phyloP scores from a whole-genome alignment of 2,113 vertebrate genomes.

The Nesoenas mayeri region DNA sequence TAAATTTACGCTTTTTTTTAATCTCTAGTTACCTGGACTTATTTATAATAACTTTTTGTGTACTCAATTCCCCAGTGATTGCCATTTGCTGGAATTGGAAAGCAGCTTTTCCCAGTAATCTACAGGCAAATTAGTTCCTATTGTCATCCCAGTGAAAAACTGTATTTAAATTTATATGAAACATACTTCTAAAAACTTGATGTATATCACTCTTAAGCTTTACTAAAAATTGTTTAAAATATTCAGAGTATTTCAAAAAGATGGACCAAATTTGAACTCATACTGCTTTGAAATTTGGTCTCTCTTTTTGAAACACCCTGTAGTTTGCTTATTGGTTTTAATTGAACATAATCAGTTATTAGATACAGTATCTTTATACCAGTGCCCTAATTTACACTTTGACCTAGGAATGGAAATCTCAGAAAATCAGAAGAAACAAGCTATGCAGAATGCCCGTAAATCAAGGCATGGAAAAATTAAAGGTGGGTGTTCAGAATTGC shows the following conservation, averaged over 20 bases:
- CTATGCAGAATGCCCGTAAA: slow-evolving; percentile 91
- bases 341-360: not conserved
- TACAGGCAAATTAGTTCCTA: not conserved
- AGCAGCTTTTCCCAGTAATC: not conserved
- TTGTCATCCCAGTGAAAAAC: not conserved
- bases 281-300: too few relatives aligned
- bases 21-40: not conserved
- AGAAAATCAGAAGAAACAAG: slow-evolving; percentile 91
- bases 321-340: not conserved
- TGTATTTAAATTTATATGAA: not conserved
- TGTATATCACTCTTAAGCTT: not conserved
- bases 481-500: slow-evolving; percentile 72
- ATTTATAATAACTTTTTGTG: not conserved
- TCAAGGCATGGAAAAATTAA: slow-evolving; percentile 91
- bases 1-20: not conserved
- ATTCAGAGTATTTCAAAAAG: too few relatives aligned
- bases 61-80: not conserved
- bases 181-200: not conserved
- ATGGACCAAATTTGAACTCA: too few relatives aligned
- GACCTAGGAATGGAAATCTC: slow-evolving; percentile 92
- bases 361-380: not conserved
- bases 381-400: slow-evolving; percentile 9
- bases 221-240: not conserved
- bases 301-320: not conserved
- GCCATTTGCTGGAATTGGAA: not conserved